Evolutionary conservation across 2,797 vertebrate genomes (phyloP).

Genomic region (Clamator glandarius): DNA sequence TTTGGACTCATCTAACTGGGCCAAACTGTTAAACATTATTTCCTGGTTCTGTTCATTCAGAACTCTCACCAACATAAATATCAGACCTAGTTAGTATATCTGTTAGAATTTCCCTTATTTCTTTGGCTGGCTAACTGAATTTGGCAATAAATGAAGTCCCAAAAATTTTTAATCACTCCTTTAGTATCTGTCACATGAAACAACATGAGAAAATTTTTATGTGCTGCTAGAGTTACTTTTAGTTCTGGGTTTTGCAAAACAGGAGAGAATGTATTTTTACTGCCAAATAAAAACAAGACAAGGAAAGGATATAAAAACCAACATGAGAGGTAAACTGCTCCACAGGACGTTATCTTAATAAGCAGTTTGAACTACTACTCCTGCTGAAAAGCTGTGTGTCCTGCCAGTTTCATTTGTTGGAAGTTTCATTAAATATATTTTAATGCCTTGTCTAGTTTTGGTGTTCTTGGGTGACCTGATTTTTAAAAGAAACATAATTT

Average conservation of each 20-base stretch:
- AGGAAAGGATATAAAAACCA: conserved; percentile 23
- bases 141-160: not conserved
- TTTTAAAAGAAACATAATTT: conserved; percentile 72
- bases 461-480: conserved; percentile 65
- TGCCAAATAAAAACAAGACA: conserved; percentile 49
- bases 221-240: conserved; percentile 12
- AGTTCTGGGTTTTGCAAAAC: conserved; percentile 31
- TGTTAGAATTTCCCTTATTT: not conserved
- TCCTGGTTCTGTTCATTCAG: not conserved
- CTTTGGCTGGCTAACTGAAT: not conserved
- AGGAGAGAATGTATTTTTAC: conserved; percentile 37
- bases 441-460: conserved; percentile 60
- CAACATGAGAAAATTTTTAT: not conserved
- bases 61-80: not conserved
- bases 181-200: not conserved
- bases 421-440: conserved; percentile 72
- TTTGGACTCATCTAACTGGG: not conserved
- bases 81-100: not conserved
- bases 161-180: not conserved
- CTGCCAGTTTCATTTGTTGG: conserved; percentile 45
- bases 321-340: conserved; percentile 40
- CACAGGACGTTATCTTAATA: conserved; percentile 68
- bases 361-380: conserved; percentile 43
- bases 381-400: conserved; percentile 51
- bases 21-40: not conserved